These are phyloP conservation scores for Hartigia nigra DNA, from an alignment of 2,888 invertebrate genomes.

Conservation along the genomic window DNA sequence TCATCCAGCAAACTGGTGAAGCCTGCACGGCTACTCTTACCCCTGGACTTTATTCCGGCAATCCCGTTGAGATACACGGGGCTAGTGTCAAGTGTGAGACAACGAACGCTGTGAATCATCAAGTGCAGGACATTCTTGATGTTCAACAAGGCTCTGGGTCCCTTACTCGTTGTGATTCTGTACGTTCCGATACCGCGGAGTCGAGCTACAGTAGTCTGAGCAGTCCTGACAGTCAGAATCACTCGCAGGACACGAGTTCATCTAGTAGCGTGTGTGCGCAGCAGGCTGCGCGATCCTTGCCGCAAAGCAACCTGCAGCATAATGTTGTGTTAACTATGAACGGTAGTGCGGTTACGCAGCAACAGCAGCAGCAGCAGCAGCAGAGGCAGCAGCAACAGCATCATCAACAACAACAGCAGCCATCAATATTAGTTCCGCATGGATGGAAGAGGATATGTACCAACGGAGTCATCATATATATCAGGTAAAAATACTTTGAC, in stretches of 20 bases:
- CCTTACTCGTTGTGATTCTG: constrained; percentile 69
- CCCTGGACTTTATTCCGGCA: neutral
- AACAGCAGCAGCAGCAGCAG: constrained; percentile 32
- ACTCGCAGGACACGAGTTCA: constrained; percentile 58
- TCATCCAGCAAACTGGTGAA: constrained; percentile 11
- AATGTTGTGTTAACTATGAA: constrained; percentile 45
- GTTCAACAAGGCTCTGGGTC: constrained; percentile 37
- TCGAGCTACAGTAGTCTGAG: constrained; percentile 70
- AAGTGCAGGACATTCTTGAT: constrained; percentile 3
- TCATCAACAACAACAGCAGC: constrained; percentile 47
- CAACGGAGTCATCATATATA: constrained; percentile 80
- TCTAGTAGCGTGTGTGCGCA: constrained; percentile 62
- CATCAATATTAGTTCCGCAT: constrained; percentile 73
- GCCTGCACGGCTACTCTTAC: neutral
- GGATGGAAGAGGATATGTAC: constrained; percentile 82
- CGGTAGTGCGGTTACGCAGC: constrained; percentile 41
- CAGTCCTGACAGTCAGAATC: constrained; percentile 63
- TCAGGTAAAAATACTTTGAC: constrained; percentile 71
- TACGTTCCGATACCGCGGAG: constrained; percentile 71
- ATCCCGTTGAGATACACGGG: neutral
- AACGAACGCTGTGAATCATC: constrained; percentile 5
- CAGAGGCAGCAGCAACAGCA: constrained; percentile 41
- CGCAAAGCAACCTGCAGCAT: constrained; percentile 37
- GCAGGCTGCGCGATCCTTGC: constrained; percentile 55
- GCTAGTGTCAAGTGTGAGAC: constrained; percentile 21